Evolutionary conservation across 2,888 invertebrate genomes (phyloP).

Genomic region (Vesta saturnalis): DNA sequence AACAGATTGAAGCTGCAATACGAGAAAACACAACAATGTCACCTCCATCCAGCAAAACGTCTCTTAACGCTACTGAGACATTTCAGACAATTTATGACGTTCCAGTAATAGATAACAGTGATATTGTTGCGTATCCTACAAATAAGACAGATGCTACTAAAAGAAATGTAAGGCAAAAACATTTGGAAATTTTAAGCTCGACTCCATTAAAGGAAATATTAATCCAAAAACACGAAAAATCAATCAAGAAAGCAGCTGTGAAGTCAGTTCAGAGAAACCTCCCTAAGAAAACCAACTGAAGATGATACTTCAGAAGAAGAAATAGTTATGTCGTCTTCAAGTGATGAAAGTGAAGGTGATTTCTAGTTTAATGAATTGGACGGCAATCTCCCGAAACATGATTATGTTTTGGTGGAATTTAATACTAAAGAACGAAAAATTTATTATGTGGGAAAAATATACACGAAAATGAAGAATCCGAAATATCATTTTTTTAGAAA

Average conservation of each 20-base stretch:
- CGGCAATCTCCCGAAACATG: neutral
- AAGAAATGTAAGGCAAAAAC: slow-evolving; percentile 3
- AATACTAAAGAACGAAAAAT: slow-evolving; percentile 1
- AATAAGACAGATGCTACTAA: neutral
- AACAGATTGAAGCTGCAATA: neutral
- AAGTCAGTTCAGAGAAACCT: neutral
- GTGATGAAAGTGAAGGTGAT: neutral
- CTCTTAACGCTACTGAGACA: neutral
- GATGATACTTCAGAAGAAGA: no score
- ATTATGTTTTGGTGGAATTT: slow-evolving; percentile 10
- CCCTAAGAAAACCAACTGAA: no score
- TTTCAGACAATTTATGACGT: neutral
- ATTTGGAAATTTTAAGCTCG: slow-evolving; percentile 8
- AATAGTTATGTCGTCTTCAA: no score
- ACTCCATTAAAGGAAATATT: neutral
- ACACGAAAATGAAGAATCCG: neutral
- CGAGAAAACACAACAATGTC: neutral
- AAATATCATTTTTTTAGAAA: neutral
- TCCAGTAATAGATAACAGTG: neutral
- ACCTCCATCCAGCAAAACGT: neutral
- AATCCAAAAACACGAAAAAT: slow-evolving; percentile 9
- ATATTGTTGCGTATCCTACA: neutral
- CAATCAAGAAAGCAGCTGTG: neutral
- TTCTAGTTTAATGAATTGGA: neutral
- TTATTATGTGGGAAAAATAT: neutral